Conservation (phyloP, 2,113 vertebrate species). For the Todiramphus saurophagus region DNA sequence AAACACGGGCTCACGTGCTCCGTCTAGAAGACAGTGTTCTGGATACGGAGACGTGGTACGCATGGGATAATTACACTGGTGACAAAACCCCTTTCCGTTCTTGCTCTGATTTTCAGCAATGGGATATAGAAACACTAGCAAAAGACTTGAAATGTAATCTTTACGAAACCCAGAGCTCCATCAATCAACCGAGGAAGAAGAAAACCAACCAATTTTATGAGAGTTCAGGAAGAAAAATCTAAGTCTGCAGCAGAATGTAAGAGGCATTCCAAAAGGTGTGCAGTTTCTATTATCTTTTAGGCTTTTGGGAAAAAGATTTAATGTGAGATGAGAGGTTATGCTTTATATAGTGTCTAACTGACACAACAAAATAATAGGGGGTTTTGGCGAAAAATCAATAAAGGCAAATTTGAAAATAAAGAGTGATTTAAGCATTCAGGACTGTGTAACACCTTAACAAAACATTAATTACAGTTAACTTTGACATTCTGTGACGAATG, state of each 20-base stretch:
- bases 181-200: background rate
- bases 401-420: slow-evolving; percentile 1
- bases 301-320: background rate
- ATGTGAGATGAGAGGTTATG: background rate
- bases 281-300: background rate
- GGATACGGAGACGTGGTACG: background rate
- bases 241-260: background rate
- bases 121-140: background rate
- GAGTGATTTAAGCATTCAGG: background rate
- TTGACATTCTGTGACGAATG: background rate
- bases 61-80: background rate
- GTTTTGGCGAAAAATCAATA: background rate
- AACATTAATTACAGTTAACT: background rate
- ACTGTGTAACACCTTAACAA: background rate
- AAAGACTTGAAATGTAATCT: background rate
- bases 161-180: background rate
- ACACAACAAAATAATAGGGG: background rate
- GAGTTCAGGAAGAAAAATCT: background rate
- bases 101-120: background rate
- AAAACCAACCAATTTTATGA: background rate
- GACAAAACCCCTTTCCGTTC: background rate
- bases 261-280: background rate
- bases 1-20: background rate
- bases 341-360: background rate
- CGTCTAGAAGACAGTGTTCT: background rate